These are phyloP conservation scores for Caenorhabditis sp. DNA, from an alignment of 2,888 invertebrate species.

Conservation along the genomic window DNA sequence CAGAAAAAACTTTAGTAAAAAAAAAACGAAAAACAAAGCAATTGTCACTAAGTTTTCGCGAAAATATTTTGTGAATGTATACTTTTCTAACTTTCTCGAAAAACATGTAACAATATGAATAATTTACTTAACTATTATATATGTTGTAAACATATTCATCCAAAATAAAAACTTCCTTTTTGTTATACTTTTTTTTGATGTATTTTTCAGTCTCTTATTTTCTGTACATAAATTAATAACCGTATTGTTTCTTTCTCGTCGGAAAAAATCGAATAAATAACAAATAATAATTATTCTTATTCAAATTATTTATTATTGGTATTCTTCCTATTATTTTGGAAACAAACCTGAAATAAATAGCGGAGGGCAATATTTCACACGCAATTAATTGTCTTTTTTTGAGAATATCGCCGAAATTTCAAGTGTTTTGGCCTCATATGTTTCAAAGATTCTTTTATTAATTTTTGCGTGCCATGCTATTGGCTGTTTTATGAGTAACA, in stretches of 20 bases:
- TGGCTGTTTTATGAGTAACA: neutral
- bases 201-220: too few species aligned
- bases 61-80: neutral
- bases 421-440: neutral
- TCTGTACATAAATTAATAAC: neutral
- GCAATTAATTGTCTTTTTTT: neutral
- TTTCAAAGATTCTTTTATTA: neutral
- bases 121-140: neutral
- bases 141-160: neutral
- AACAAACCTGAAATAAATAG: neutral
- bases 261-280: neutral
- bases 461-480: neutral
- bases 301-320: neutral
- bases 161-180: neutral
- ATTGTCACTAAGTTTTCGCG: too few species aligned
- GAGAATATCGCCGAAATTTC: neutral
- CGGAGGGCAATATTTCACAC: neutral
- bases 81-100: neutral
- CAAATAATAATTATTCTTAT: neutral
- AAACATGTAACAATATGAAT: neutral
- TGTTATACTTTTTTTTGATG: too few species aligned
- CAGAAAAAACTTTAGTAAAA: too few species aligned
- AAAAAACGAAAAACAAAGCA: too few species aligned
- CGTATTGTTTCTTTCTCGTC: neutral
- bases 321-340: neutral